Conservation (phyloP, 2,113 vertebrate species). For the Macaca nemestrina region DNA sequence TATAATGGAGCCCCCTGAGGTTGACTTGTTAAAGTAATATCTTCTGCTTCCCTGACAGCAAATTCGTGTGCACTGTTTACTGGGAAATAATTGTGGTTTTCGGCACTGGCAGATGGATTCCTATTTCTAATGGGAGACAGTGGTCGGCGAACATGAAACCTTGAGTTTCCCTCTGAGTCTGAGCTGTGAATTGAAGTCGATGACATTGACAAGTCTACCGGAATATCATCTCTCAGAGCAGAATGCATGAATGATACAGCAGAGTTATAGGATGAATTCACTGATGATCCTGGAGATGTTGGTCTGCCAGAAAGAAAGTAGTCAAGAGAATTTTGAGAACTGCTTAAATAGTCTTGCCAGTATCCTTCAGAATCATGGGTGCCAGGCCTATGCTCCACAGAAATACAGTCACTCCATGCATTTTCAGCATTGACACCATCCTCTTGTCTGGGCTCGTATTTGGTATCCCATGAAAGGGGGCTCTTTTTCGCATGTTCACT, state of each 20-base stretch:
- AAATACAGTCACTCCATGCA: neutral
- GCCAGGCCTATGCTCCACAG: neutral
- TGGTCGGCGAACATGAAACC: constrained; percentile 4
- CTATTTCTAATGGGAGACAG: constrained; percentile 62
- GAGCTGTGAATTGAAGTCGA: neutral
- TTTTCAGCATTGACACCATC: neutral
- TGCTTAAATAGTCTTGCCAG: constrained; percentile 23
- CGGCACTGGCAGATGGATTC: neutral
- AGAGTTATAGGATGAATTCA: neutral
- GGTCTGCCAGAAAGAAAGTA: neutral
- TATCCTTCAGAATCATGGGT: neutral
- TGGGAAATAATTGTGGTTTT: constrained; percentile 2
- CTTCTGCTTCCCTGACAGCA: neutral
- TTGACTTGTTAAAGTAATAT: neutral
- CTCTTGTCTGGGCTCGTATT: neutral
- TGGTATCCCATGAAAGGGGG: neutral
- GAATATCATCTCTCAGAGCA: neutral
- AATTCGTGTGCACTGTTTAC: neutral
- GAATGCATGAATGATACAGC: neutral
- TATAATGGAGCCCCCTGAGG: neutral
- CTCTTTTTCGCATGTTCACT: neutral
- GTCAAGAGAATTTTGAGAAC: neutral
- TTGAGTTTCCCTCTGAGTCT: constrained; percentile 23
- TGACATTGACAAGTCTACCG: neutral
- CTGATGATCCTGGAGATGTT: neutral